Evolutionary conservation across 2,113 vertebrate genomes (phyloP).

Genomic region (Canis aureus): DNA sequence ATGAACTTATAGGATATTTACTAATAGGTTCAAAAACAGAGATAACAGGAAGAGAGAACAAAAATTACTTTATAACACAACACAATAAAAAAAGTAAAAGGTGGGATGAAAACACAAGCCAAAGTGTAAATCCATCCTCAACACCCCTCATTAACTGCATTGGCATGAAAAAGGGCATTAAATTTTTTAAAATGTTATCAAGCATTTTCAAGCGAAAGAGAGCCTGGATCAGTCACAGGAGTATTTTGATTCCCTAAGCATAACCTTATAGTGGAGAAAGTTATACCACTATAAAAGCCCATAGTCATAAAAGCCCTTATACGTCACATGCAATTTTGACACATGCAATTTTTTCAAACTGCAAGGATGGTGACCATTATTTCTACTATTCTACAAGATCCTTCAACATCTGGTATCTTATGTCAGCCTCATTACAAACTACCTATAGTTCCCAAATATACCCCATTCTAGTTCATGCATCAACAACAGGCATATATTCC

Average conservation of each 20-base stretch:
- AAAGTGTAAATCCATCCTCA: background rate
- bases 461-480: background rate
- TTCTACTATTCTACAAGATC: background rate
- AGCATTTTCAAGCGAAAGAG: background rate
- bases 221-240: background rate
- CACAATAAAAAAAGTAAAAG: background rate
- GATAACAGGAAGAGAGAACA: background rate
- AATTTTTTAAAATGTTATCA: background rate
- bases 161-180: background rate
- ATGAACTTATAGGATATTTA: background rate
- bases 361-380: background rate
- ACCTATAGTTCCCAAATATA: background rate
- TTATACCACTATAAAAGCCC: background rate
- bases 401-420: background rate
- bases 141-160: background rate
- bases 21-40: background rate
- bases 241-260: background rate
- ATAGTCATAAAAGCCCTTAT: background rate
- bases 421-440: background rate
- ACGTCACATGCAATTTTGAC: background rate
- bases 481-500: background rate
- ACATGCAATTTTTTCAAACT: background rate
- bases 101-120: background rate
- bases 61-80: background rate
- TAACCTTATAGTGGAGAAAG: background rate